Conservation (phyloP, 35 echinoderm and acorn worm species). For the Acanthaster planci region DNA sequence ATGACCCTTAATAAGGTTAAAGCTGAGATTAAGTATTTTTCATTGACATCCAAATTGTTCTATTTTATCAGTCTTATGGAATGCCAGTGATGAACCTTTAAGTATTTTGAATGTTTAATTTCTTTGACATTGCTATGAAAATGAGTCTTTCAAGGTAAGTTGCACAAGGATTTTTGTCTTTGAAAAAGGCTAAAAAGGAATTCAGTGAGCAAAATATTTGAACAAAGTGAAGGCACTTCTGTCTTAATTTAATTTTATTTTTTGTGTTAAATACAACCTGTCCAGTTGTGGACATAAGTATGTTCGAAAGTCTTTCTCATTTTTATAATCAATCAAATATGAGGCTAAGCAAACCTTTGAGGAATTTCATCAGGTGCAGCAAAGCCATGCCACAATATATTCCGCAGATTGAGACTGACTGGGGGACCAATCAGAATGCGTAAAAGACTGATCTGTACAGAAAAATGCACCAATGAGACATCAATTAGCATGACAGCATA, state of each 20-base stretch:
- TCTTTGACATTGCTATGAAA: too few relatives aligned
- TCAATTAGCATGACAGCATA: too few relatives aligned
- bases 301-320: neutral
- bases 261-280: neutral
- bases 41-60: too few relatives aligned
- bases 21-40: too few relatives aligned
- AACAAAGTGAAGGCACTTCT: neutral
- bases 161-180: too few relatives aligned
- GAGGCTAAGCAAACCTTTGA: conserved; percentile 35
- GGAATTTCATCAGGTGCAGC: conserved; percentile 79
- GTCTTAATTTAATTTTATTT: neutral
- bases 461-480: neutral
- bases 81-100: too few relatives aligned
- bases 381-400: conserved; percentile 96
- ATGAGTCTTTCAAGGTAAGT: too few relatives aligned
- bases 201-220: conserved; percentile 6
- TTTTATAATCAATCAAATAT: neutral
- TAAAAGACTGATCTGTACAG: conserved; percentile 66
- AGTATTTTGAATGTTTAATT: too few relatives aligned
- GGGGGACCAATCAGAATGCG: conserved; percentile 88
- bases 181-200: too few relatives aligned
- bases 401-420: conserved; percentile 89
- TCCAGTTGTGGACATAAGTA: neutral
- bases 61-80: too few relatives aligned
- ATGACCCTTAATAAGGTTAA: too few relatives aligned